Base-by-base conservation (phyloP, 2,797 vertebrate genomes). In the Melanotaenia boesemani region DNA sequence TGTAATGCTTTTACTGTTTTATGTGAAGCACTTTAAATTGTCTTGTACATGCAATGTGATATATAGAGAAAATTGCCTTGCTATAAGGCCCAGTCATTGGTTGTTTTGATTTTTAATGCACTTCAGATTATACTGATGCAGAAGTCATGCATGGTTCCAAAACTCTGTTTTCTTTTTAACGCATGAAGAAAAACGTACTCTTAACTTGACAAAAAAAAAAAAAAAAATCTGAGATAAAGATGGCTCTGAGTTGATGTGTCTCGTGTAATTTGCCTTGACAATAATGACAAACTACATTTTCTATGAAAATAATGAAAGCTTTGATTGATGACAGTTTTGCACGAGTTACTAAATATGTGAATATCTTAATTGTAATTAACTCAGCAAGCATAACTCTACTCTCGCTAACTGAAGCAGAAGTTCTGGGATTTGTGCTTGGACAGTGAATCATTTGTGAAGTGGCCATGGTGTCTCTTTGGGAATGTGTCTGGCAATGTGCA, bases 401-500 rank as follows among this genome's bases (percentile, higher is more conserved):
- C 36, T 24, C 34, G 30, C 9, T 68, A 28, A 55, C 12, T 34
- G 28, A 70, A 67, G 1, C n/a, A 62, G 39, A 65, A 64, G 16
- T 63, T n/a, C 36, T 10, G 12, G n/a, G 16, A 22, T 60, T 60
- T 68, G 24, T 67, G 24, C 30, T 66, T 37, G 55, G 24, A 55
- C 64, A 58, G 22, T 55, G 18, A 12, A 58, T 63, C 67, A 68
- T 77, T 67, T 63, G 60, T 70, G 30, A 63, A 67, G 52, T 60
- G 65, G 66, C 24, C 22, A 26, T 10, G 32, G 39, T 75, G 73
- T 80, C 76, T 85, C 79, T 50, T 68, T 57, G 74, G 80, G 76
- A 73, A 41, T 68, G 26, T 2, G 56, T 78, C 41, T 77, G 72
- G 44, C 70, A 61, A 61, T 28, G 73, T 79, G 67, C 12, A 22